Percentiles rank a stretch among this genome's conserved stretches.
Conservation (phyloP, 1,140 invertebrate species). For the Cryptotermes secundus region DNA sequence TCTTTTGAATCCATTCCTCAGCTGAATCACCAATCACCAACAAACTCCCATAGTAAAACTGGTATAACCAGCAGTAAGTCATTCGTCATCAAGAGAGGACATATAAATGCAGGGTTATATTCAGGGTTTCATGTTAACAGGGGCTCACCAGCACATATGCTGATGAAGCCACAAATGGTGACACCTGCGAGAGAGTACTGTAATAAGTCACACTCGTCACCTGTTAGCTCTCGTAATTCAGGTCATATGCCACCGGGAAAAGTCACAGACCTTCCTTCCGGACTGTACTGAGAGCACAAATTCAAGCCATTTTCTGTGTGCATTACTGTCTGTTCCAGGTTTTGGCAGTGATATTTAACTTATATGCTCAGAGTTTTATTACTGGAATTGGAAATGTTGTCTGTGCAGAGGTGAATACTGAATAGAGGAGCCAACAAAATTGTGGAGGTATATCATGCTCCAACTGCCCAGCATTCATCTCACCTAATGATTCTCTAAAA, state of each 20-base stretch:
- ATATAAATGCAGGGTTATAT: conserved; percentile 60
- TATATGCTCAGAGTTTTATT: too few species aligned
- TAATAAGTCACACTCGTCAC: not conserved
- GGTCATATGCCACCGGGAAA: conserved; percentile 51
- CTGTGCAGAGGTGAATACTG: too few species aligned
- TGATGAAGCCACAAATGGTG: not conserved
- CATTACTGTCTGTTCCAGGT: too few species aligned
- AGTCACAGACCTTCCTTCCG: conserved; percentile 69
- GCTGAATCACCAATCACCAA: not conserved
- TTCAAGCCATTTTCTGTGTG: too few species aligned
- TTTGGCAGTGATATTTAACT: too few species aligned
- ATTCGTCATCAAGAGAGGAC: conserved; percentile 60
- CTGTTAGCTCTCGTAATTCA: conserved; percentile 23
- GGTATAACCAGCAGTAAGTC: conserved; percentile 45
- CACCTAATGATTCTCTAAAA: too few species aligned
- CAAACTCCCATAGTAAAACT: not conserved
- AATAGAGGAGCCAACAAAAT: too few species aligned
- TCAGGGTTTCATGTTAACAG: conserved; percentile 46
- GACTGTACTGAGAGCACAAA: conserved; percentile 57
- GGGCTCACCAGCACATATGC: not conserved
- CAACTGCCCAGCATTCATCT: too few species aligned
- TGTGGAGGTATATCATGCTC: too few species aligned
- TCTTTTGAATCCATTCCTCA: not conserved
- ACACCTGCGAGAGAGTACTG: not conserved
- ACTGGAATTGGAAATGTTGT: too few species aligned